Evolutionary conservation across 2,797 vertebrate genomes (phyloP).

Genomic region (Poecile montanus): DNA sequence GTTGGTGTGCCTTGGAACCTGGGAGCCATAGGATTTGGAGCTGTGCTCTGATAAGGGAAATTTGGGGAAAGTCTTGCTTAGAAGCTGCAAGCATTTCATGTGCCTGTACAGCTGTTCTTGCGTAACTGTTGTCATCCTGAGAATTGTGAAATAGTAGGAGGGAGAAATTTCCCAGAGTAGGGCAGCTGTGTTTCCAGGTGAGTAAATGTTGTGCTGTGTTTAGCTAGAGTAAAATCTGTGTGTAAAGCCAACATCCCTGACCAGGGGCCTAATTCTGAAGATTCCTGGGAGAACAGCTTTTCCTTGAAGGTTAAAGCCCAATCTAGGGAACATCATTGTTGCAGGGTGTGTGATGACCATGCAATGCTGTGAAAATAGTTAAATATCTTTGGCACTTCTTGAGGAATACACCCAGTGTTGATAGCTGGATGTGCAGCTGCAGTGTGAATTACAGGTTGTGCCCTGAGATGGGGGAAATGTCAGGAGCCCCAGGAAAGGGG

Average conservation of each 20-base stretch:
- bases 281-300: background rate
- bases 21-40: background rate
- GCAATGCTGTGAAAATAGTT: background rate
- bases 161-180: background rate
- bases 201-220: background rate
- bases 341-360: background rate
- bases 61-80: background rate
- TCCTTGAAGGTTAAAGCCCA: background rate
- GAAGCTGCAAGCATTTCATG: background rate
- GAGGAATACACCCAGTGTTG: background rate
- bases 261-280: background rate
- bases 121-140: background rate
- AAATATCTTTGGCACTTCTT: background rate
- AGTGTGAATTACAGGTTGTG: background rate
- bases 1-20: background rate
- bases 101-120: background rate
- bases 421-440: background rate
- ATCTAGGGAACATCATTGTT: background rate
- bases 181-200: background rate
- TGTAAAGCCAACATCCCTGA: background rate
- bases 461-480: background rate
- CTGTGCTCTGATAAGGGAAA: background rate
- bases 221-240: background rate
- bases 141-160: conserved; percentile 35
- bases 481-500: background rate